phyloP scores from a whole-genome alignment of 2,888 invertebrate genomes.

The Acronicta alni region DNA sequence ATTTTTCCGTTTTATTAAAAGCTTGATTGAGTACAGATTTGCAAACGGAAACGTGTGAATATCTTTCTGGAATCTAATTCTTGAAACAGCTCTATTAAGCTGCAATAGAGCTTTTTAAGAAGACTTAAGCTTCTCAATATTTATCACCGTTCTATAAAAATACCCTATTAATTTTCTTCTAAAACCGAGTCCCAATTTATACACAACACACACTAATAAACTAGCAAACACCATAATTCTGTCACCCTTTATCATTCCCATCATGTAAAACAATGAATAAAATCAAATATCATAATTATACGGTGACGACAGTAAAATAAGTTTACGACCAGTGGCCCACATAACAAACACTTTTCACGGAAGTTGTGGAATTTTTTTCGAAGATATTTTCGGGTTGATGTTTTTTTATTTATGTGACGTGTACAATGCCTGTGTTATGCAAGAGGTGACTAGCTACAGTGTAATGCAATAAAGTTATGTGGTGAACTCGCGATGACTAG shows the following conservation, averaged over 20 bases:
- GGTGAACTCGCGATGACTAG: conserved; percentile 34
- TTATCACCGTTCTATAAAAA: conserved; percentile 11
- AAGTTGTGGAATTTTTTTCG: conserved; percentile 71
- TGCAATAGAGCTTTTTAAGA: no score
- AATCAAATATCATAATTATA: conserved; percentile 43
- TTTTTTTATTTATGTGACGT: conserved; percentile 62
- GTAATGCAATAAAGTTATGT: conserved; percentile 39
- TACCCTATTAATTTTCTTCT: conserved; percentile 4
- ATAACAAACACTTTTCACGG: conserved; percentile 61
- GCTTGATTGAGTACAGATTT: background rate
- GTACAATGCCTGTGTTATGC: conserved; percentile 63
- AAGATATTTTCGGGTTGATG: conserved; percentile 68
- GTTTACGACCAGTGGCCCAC: conserved; percentile 53
- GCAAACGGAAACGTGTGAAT: background rate
- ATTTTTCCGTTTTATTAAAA: background rate
- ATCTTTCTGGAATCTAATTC: no score
- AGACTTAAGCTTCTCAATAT: conserved; percentile 5
- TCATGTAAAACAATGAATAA: conserved; percentile 40
- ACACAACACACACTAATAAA: conserved; percentile 19
- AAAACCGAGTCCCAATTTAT: conserved; percentile 12
- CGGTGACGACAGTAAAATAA: conserved; percentile 18
- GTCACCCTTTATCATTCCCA: conserved; percentile 35
- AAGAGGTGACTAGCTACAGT: conserved; percentile 63
- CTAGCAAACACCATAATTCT: conserved; percentile 28
- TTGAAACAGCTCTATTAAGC: no score